Evolutionary conservation across 2,888 invertebrate genomes (phyloP).

Genomic region (Pocota personata): DNA sequence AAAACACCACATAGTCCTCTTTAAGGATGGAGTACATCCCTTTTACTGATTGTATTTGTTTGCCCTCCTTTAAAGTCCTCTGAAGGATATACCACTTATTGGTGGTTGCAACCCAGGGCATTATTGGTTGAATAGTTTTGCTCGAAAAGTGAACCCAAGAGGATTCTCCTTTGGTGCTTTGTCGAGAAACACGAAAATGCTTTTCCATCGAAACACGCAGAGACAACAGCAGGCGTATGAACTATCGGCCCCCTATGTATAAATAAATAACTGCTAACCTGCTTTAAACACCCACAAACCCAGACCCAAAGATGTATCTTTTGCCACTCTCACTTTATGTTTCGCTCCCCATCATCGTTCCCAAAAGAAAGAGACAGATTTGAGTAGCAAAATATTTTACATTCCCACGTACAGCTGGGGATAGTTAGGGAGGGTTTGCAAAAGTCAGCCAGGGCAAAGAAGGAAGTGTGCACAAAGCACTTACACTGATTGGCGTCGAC

Average conservation of each 20-base stretch:
- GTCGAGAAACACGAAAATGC: constrained; percentile 60
- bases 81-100: constrained; percentile 51
- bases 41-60: constrained; percentile 24
- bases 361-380: constrained; percentile 42
- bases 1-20: not conserved
- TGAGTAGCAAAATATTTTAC: constrained; percentile 38
- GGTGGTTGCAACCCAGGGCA: constrained; percentile 29
- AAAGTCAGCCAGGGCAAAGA: constrained; percentile 67
- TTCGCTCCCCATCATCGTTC: not conserved
- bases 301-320: constrained; percentile 16
- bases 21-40: not conserved
- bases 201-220: constrained; percentile 31
- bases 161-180: constrained; percentile 19
- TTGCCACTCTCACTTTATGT: not conserved
- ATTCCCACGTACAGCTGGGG: not conserved
- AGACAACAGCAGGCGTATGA: constrained; percentile 12
- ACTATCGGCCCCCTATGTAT: constrained; percentile 28
- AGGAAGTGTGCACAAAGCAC: constrained; percentile 73
- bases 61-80: constrained; percentile 2
- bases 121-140: constrained; percentile 34
- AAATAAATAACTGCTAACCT: constrained; percentile 65
- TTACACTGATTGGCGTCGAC: constrained; percentile 74
- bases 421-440: constrained; percentile 14
- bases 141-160: constrained; percentile 37
- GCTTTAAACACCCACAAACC: constrained; percentile 48